Evolutionary conservation across 1,140 invertebrate species (phyloP), one percentile per base, ranked within the genome.

Genomic region (Uloborus diversus): DNA sequence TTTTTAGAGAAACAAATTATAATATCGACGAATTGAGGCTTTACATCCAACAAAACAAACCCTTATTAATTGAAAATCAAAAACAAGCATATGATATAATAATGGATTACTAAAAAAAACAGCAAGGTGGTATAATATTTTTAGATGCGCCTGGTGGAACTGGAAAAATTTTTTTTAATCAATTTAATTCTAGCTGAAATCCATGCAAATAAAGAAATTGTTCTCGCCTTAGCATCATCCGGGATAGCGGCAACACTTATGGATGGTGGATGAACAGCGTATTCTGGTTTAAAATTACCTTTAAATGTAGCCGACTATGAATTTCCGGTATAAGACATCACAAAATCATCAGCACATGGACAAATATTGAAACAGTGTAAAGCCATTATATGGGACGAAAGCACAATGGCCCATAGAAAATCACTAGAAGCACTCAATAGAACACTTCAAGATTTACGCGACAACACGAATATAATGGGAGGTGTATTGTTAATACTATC

Each of bases 1-100:
- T 79, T 25, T 59, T 70, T 49, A 62, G 64, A 33, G 81, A 80
- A 79, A 75, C 47, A 64, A 37, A 71, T 33, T 81, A 47, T 27
- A 32, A 81, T 69, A 33, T 57, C 7, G 47, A 57, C 30, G 62
- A 70, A 33, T 69, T 81, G 7, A 4, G n/a, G 11, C 37, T 33
- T 20, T 53, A 20, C 23, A 20, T 81, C 42, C 3, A 57, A 79
- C 47, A n/a, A 9, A 78, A 79, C 80, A 4, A 47, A 17, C 51
- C 35, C 0, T 17, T 47, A 42, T 42, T 68, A 25, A 3, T 56
- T 0, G 11, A n/a, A 42, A 28, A 81, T 47, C 79, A 81, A 76
- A 0, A 30, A 27, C 62, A 11, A 17, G 51, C 57, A 53, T 4
- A 53, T 53, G 49, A 53, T 20, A 53, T 20, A 53, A 4, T 53